Percentiles rank a stretch among this genome's conserved stretches.
Evolutionary conservation across 1,140 invertebrate genomes (phyloP).

Genomic region (Caenorhabditis remanei): DNA sequence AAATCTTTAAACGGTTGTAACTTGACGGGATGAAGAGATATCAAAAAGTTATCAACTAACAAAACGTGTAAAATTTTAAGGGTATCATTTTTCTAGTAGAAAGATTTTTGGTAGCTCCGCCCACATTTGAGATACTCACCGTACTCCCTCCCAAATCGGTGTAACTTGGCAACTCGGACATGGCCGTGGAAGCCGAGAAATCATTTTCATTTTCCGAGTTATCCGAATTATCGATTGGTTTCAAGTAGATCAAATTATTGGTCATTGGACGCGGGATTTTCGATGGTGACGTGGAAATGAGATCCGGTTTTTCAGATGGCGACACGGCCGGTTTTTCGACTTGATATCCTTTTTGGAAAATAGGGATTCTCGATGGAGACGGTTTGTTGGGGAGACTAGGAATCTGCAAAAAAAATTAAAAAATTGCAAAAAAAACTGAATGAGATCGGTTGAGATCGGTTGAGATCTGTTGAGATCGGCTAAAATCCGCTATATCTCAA

Average conservation of each 20-base stretch:
- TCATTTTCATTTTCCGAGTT: neutral
- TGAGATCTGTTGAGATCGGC: too few relatives aligned
- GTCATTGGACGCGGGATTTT: constrained; percentile 15
- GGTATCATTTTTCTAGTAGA: neutral
- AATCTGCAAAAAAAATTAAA: constrained; percentile 50
- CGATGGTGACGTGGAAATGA: neutral
- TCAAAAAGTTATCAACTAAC: neutral
- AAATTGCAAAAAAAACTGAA: too few relatives aligned
- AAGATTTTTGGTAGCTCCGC: neutral
- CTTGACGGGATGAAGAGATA: neutral
- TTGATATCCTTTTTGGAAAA: constrained; percentile 21
- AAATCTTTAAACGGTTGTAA: neutral
- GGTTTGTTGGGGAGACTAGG: constrained; percentile 4
- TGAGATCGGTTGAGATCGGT: too few relatives aligned
- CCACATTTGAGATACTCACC: neutral
- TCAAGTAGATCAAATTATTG: neutral
- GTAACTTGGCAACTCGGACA: neutral
- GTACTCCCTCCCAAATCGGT: neutral
- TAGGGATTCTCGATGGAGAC: constrained; percentile 12
- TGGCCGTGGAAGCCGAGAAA: neutral
- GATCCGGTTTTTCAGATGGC: neutral
- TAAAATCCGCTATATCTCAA: too few relatives aligned
- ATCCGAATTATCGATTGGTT: neutral
- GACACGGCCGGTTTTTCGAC: neutral
- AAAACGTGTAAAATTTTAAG: neutral